Evolutionary conservation across 2,888 invertebrate species (phyloP), one percentile per base, ranked within the genome.

Genomic region (Taphrorychus bicolor): DNA sequence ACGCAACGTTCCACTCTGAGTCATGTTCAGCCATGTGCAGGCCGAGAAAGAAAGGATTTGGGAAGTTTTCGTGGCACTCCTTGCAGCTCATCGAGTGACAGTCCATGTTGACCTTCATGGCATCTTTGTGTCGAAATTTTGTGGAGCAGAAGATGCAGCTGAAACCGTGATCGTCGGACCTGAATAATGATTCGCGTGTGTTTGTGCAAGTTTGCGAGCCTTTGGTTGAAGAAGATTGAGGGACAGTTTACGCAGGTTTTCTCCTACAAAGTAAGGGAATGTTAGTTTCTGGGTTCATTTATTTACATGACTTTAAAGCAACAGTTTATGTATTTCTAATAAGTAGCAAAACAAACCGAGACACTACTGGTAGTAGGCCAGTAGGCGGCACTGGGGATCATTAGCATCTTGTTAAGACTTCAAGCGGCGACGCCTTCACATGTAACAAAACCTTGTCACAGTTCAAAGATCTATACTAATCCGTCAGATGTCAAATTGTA

Each of bases 21-120:
- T 74, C 75, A 59, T 82, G 82, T 16, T 73, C 76, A 32, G 75
- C 75, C 66, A 77, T 73, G 69, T 82, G 82, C 7, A 76, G 72
- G 1, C 78, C 76, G 54, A 77, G 79, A 56, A 80, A 76, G 69
- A 80, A 80, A 0, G 79, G 73, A 32, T 76, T 76, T 21, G 76
- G 74, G 67, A 80, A 82, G 32, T 70, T 72, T 56, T 77, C 71
- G 23, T 75, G 69, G 65, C 82, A 82, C n/a, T 73, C 70, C 9
- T 75, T 71, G 63, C 82, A 82, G 0, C 84, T 85, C 70, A 86
- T 88, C n/a, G 68, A 52, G 41, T 71, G 70, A 5, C 14, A 16
- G 1, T 52, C 41, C 11, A 54, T 21, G 54, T 71, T 68, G 5
- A 22, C 24, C 52, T 59, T 54, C 3, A 63, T 53, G 2, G 58